These are phyloP conservation scores for Ceyx melanurus DNA, from an alignment of 2,113 vertebrate genomes.

Conservation along the genomic window DNA sequence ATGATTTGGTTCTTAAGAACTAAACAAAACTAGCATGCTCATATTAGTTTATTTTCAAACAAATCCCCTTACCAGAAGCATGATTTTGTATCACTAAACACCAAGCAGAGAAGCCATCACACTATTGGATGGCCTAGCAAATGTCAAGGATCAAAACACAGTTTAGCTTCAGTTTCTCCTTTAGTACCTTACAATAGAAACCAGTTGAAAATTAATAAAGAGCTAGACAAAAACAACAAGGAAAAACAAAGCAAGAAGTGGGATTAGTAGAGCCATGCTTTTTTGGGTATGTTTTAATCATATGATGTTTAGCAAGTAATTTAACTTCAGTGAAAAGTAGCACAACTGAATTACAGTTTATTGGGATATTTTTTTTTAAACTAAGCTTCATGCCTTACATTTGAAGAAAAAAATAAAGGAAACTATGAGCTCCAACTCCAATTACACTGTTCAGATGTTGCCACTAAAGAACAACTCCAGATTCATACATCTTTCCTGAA, in stretches of 20 bases:
- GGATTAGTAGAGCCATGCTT: neutral
- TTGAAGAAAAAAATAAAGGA: neutral
- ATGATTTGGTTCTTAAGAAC: neutral
- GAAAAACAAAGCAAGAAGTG: neutral
- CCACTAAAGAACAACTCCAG: neutral
- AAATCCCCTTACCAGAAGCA: neutral
- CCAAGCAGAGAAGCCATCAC: neutral
- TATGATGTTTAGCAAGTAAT: neutral
- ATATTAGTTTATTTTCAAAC: neutral
- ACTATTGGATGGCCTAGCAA: neutral
- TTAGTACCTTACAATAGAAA: neutral
- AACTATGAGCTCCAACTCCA: neutral
- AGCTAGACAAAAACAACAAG: neutral
- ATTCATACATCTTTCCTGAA: neutral
- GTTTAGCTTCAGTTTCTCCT: neutral
- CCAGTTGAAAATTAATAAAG: neutral
- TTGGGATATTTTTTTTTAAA: neutral
- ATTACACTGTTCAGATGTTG: neutral
- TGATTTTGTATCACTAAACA: neutral
- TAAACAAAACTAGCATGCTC: neutral
- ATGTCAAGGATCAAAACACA: neutral
- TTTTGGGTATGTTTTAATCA: neutral
- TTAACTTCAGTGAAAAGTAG: neutral
- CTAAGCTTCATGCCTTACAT: neutral
- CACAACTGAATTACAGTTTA: neutral